A percentile compares a stretch with the other conserved stretches of the same genome.
Evolutionary conservation across 2,797 vertebrate species (phyloP).

Genomic region (Enteromius mattozi): DNA sequence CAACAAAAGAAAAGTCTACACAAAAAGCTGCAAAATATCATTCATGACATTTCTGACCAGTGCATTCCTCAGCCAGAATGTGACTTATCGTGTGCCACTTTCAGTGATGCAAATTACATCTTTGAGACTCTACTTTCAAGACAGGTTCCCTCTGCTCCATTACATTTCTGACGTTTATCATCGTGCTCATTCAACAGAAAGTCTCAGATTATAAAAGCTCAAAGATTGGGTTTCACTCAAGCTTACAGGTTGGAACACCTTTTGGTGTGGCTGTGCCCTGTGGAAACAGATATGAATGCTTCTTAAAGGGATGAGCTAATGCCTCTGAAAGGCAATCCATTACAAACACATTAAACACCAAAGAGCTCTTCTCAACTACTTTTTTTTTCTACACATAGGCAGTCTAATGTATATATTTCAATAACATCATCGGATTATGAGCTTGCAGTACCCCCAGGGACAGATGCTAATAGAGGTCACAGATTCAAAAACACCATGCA

Average conservation of each 20-base stretch:
- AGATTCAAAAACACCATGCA: slow-evolving; percentile 42
- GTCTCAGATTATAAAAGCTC: slow-evolving; percentile 45
- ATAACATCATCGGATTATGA: slow-evolving; percentile 21
- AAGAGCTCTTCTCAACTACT: slow-evolving; percentile 52
- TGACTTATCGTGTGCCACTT: slow-evolving; percentile 7
- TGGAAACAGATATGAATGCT: slow-evolving; percentile 57
- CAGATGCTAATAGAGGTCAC: slow-evolving; percentile 30
- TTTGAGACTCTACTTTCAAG: slow-evolving; percentile 30
- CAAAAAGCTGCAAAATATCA: slow-evolving; percentile 12
- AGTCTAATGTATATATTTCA: slow-evolving; percentile 56
- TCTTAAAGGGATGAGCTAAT: slow-evolving; percentile 63
- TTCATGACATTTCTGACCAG: slow-evolving; percentile 15
- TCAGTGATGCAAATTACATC: slow-evolving; percentile 24
- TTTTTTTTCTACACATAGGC: slow-evolving; percentile 46
- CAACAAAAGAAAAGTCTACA: background rate
- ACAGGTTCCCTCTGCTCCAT: slow-evolving; percentile 15
- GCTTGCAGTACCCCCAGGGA: slow-evolving; percentile 20
- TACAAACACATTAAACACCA: slow-evolving; percentile 65
- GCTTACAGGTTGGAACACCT: slow-evolving; percentile 45
- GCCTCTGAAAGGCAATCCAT: slow-evolving; percentile 62
- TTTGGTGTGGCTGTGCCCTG: slow-evolving; percentile 50
- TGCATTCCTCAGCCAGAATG: background rate
- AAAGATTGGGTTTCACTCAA: slow-evolving; percentile 52
- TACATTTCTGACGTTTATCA: slow-evolving; percentile 51
- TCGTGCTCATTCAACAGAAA: slow-evolving; percentile 46